Base-by-base conservation (phyloP, 2,797 vertebrate genomes). In the Peromyscus aztecus region DNA sequence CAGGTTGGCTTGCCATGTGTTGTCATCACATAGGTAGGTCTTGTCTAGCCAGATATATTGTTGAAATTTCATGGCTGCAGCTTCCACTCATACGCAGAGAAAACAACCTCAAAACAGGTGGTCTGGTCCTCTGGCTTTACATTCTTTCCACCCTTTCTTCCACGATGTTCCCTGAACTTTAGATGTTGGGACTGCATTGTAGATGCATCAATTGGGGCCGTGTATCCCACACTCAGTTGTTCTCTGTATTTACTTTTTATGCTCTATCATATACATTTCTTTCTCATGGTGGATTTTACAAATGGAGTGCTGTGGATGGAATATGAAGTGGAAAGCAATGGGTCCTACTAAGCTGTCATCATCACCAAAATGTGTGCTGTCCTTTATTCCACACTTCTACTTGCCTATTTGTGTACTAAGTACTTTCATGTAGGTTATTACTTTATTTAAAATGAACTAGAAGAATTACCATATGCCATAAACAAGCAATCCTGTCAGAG, bases 1-100 rank as follows among this genome's bases (percentile, higher is more conserved):
- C 52, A 37, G 3, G 5, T 13, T 57, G 34, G 0, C 52, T 57
- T n/a, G 2, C 31, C 9, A 3, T 3, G 2, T n/a, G 12, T n/a
- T 80, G 10, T 37, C 52, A 80, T n/a, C 19, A 23, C 12, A 55
- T 57, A 57, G 52, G 6, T 23, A 57, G 34, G 11, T 24, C 7
- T 3, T 34, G 21, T n/a, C 2, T 23, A 31, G 77, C 17, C 31
- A 52, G 10, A 9, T n/a, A 24, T 24, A 57, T 55, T 57, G 4
- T 80, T 80, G 52, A n/a, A 80, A 57, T 57, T 11, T 57, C 49
- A n/a, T n/a, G 6, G 5, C 16, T 19, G 49, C 19, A 55, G 17
- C 31, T 49, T 29, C 43, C 29, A 34, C 14, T 31, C 46, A 31
- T 49, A 9, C 5, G 19, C n/a, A 23, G 37, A 73, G 37, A 73